Evolutionary conservation across 2,888 invertebrate species (phyloP), one percentile per base, ranked within the genome.

Genomic region (Aphidoletes aphidimyza): DNA sequence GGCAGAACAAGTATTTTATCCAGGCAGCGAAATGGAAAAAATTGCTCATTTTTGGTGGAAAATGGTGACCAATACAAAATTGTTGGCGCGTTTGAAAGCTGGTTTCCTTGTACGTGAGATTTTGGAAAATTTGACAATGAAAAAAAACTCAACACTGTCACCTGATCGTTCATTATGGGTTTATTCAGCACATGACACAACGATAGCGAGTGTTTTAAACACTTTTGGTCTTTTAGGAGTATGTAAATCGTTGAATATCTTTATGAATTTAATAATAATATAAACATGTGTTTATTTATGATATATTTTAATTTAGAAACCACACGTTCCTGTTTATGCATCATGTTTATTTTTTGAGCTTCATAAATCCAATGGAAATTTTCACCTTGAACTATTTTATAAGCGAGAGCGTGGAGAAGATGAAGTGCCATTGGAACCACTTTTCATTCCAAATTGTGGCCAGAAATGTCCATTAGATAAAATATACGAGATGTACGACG

Each of bases 111-210:
- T 97, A 6, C 92, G 94, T 86, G 92, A 95, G 86, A 93, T 97
- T 84, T 88, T 93, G 0, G 86, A 91, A 0, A 92, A 94, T 85
- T 94, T 96, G 90, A 87, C 89, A 0, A 88, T 91, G 0, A 92
- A 92, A 85, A 88, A 89, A 0, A 87, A 89, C 1, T 88, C 89
- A 1, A 88, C 88, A 49, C 87, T 93, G 85, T 88, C 87, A 17
- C 91, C 91, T 0, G 88, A 92, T 86, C 90, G 92, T 30, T 94
- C 94, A 86, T 86, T 96, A 69, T 92, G 93, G 87, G 91, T 96
- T 84, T 96, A 94, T 87, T 96, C 96, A 86, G 96, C 91, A 0
- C 97, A 97, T 87, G 97, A 97, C 88, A 92, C 94, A 0, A 97
- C 95, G 0, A 90, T 97, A n/a, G 94, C 94, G 0, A 94, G 92